Evolutionary conservation across 2,888 invertebrate species (phyloP).

Genomic region (Baccha elongata): DNA sequence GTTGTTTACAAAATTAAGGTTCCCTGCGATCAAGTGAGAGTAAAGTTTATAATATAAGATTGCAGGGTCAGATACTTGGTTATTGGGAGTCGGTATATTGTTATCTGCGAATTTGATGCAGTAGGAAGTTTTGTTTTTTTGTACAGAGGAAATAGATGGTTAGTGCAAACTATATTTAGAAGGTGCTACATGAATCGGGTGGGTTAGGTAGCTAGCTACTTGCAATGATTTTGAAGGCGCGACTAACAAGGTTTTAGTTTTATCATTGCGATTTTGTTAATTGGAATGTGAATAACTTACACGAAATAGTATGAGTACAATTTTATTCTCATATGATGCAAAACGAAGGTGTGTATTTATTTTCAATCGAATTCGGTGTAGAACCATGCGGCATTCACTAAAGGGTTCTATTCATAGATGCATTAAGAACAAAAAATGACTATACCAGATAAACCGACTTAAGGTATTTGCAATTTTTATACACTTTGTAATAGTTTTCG

Average conservation of each 20-base stretch:
- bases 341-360: too few relatives aligned
- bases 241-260: constrained; percentile 38
- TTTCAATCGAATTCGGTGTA: too few relatives aligned
- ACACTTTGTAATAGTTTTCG: too few relatives aligned
- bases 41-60: constrained; percentile 67
- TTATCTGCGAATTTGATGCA: constrained; percentile 47
- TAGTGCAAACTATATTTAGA: constrained; percentile 44
- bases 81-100: constrained; percentile 20
- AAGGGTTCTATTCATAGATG: too few relatives aligned
- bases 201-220: neutral
- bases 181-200: constrained; percentile 7
- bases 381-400: too few relatives aligned
- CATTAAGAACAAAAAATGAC: too few relatives aligned
- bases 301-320: too few relatives aligned
- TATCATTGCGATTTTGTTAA: too few relatives aligned
- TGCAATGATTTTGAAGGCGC: constrained; percentile 27
- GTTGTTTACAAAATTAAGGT: constrained; percentile 45
- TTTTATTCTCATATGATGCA: too few relatives aligned
- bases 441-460: too few relatives aligned
- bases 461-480: too few relatives aligned
- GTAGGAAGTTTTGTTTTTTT: constrained; percentile 25
- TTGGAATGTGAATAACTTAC: too few relatives aligned
- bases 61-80: constrained; percentile 65
- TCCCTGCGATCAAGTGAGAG: constrained; percentile 59
- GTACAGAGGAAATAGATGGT: constrained; percentile 45